Evolutionary conservation across 2,888 invertebrate genomes (phyloP), one percentile per base, ranked within the genome.

Genomic region (Napeogenes sylphis): DNA sequence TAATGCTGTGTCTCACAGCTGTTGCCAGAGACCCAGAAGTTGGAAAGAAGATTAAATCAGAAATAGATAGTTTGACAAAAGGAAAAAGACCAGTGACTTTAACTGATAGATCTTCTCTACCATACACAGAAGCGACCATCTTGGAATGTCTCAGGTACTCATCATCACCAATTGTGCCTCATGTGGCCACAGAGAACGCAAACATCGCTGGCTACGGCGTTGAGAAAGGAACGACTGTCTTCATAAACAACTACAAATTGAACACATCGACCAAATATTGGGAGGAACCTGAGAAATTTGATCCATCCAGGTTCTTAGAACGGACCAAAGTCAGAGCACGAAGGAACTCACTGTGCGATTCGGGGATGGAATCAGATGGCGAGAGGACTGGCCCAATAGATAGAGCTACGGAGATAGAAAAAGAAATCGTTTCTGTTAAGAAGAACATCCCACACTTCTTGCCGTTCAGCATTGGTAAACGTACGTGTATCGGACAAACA

Each of bases 101-200:
- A 0, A 84, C 92, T 33, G 95, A 97, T 70, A 92, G 93, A 74
- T 85, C 91, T 0, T 82, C 82, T 2, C 92, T 97, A 87, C 95
- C 96, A 0, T 97, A 95, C 78, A 96, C 96, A 0, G 95, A 96
- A 83, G 96, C 96, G 0, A 94, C 95, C 0, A 92, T 97, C 13
- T 92, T 94, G 72, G 97, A 97, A 85, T 94, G 95, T 0, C 82
- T 97, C 0, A 85, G 97, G 58, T 93, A 94, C 60, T 93, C 95
- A 0, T 96, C 96, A 0, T 97, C 97, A 0, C 97, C 97, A 0
- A 97, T 97, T 63, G 97, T 97, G 0, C 97, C 97, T 0, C 97
- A 97, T 76, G 96, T 96, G 0, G 96, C 97, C 0, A 95, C 95
- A 0, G 93, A 94, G 71, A 94, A 95, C 74, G 94, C 95, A 0